A percentile compares a stretch with the other conserved stretches of the same genome.
phyloP scores from a whole-genome alignment of 2,888 invertebrate species.

The Drosophila birchii region DNA sequence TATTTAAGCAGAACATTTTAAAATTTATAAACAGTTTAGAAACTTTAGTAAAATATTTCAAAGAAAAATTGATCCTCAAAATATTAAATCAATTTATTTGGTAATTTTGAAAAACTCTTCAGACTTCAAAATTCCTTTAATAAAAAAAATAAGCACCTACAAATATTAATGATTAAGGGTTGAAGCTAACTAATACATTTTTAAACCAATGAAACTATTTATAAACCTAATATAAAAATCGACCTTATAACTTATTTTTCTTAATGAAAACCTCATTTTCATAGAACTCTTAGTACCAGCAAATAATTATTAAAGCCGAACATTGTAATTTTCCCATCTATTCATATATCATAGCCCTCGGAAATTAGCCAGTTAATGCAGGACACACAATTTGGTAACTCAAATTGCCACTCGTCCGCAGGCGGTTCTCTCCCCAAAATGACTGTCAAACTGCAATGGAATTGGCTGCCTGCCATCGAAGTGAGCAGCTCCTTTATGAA shows the following conservation, averaged over 20 bases:
- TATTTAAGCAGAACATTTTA: not conserved
- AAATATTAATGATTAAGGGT: too few relatives aligned
- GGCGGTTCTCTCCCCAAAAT: constrained; percentile 3
- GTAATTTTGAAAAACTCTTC: not conserved
- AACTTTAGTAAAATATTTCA: not conserved
- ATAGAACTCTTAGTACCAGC: not conserved
- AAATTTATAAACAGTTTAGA: not conserved
- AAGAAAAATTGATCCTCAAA: accelerated
- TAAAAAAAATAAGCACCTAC: too few relatives aligned
- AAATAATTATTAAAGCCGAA: not conserved
- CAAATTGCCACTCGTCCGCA: constrained; percentile 11
- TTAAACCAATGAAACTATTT: not conserved
- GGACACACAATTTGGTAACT: constrained; percentile 10
- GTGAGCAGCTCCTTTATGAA: constrained; percentile 15
- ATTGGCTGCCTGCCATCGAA: constrained; percentile 25
- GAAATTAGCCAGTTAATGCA: constrained; percentile 29
- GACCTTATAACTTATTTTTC: not conserved
- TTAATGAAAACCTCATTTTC: not conserved
- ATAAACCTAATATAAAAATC: not conserved
- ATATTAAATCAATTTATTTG: too few relatives aligned
- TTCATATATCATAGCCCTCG: not conserved
- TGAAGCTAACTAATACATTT: not conserved
- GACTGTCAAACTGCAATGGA: constrained; percentile 30
- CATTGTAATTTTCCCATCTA: not conserved
- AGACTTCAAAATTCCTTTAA: not conserved